Evolutionary conservation across 2,797 vertebrate species (phyloP), one percentile per base, ranked within the genome.

Genomic region (Esox lucius): DNA sequence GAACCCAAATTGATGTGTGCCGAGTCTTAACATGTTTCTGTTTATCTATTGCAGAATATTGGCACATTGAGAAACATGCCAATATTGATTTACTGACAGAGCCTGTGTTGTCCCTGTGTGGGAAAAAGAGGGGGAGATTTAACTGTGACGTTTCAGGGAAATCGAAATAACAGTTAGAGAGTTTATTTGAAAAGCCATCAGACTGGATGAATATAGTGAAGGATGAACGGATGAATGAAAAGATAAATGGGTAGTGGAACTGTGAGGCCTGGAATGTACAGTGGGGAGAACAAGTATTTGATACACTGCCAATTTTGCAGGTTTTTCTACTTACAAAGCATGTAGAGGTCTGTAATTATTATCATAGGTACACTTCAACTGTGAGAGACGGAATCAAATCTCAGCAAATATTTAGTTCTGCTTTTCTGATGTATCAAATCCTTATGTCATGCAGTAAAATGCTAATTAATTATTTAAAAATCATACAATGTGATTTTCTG

Each of bases 171-270:
- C n/a, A 22, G 51, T 3, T 24, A 8, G 9, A 59, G 22, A 12
- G 56, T 59, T 59, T 59, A 24, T 59, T 59, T n/a, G n/a, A 59
- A 59, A 59, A 59, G 56, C 56, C 56, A 59, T 24, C 56, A 59
- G 56, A 3, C n/a, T 59, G 53, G 53, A 1, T 24, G n/a, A 46
- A 46, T 46, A 13, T 46, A 46, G 39, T 42, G 39, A 42, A 6
- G 12, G 12, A 46, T 13, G 42, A 46, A 46, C 42, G 9, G 42
- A 46, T 46, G 12, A 42, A 46, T 46, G 9, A 46, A 46, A 11
- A 11, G 42, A 46, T 46, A n/a, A 22, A 59, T 59, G n/a, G 8
- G 59, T 59, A 15, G 19, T 56, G 53, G 53, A 59, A 59, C 9
- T 59, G 9, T 24, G n/a, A 59, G 53, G 53, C n/a, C 53, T 24